Evolutionary conservation across 2,888 invertebrate species (phyloP).

Genomic region (Drosophila nr. fundita): DNA sequence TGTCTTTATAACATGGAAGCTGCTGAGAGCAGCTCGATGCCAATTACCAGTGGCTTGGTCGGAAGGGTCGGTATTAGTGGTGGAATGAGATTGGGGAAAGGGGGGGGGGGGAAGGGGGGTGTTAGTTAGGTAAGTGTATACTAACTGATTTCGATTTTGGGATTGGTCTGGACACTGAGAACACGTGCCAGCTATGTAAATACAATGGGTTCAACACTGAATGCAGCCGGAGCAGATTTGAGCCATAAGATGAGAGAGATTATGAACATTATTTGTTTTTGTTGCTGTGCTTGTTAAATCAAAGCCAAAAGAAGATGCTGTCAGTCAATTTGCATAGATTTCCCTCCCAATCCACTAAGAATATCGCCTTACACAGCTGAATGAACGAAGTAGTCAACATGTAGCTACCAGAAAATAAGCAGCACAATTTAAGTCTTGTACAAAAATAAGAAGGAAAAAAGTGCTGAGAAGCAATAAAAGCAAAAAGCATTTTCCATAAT

Average conservation of each 20-base stretch:
- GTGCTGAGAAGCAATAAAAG: background rate
- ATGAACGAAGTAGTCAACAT: background rate
- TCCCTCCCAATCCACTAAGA: conserved; percentile 18
- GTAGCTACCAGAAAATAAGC: background rate
- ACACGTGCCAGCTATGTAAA: conserved; percentile 33
- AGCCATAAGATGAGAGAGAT: background rate
- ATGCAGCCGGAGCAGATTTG: conserved; percentile 5
- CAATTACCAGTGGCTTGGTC: conserved; percentile 21
- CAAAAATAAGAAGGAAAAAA: background rate
- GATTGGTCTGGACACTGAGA: conserved; percentile 7
- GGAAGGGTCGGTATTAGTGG: background rate
- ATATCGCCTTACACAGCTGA: conserved; percentile 18
- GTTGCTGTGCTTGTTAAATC: conserved; percentile 27
- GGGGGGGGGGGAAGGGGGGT: too few relatives aligned
- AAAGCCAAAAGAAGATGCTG: conserved; percentile 50
- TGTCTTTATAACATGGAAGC: conserved; percentile 69
- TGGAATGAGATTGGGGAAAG: background rate
- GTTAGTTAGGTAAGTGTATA: background rate
- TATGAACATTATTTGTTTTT: conserved; percentile 7
- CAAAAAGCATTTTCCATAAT: background rate
- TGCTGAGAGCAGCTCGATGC: conserved; percentile 49
- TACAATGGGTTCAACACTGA: conserved; percentile 17
- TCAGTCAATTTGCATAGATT: conserved; percentile 63
- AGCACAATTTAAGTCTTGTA: background rate
- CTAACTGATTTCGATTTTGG: conserved; percentile 12